A percentile compares a stretch with the other conserved stretches of the same genome.
Evolutionary conservation across 2,797 vertebrate genomes (phyloP).

Genomic region (Phoeniculus purpureus): DNA sequence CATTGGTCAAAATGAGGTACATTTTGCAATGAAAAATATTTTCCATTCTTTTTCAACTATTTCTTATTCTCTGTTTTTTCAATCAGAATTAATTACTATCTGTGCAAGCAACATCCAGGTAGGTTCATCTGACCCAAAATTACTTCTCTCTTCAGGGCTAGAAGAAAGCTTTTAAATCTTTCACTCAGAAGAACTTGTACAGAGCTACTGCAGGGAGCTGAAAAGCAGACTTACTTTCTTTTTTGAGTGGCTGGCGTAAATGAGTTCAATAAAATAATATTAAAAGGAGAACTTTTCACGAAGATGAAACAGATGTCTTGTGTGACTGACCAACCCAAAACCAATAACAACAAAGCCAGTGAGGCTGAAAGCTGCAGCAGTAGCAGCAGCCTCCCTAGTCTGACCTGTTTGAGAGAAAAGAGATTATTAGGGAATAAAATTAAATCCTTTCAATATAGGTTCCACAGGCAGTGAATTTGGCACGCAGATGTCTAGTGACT

Average conservation of each 20-base stretch:
- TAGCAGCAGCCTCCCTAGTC: not conserved
- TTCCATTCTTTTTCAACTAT: not conserved
- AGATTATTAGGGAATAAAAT: constrained; percentile 47
- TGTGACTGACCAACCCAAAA: not conserved
- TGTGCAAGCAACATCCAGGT: not conserved
- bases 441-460: constrained; percentile 14
- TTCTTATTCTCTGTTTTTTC: not conserved
- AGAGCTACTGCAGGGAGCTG: not conserved
- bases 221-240: not conserved
- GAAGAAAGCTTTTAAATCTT: not conserved
- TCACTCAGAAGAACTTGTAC: not conserved
- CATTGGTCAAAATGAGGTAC: not conserved
- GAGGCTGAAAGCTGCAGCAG: not conserved
- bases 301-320: not conserved
- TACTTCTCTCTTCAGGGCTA: not conserved
- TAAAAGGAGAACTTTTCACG: constrained; percentile 22
- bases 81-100: not conserved
- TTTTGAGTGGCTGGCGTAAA: not conserved
- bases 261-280: not conserved
- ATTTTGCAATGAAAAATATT: not conserved
- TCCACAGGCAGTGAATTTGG: constrained; percentile 15
- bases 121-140: not conserved
- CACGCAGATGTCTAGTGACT: constrained; percentile 18
- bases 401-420: constrained; percentile 27
- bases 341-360: not conserved